Conservation (phyloP, 2,888 invertebrate genomes). For the Polydrusus pterygomalis region DNA sequence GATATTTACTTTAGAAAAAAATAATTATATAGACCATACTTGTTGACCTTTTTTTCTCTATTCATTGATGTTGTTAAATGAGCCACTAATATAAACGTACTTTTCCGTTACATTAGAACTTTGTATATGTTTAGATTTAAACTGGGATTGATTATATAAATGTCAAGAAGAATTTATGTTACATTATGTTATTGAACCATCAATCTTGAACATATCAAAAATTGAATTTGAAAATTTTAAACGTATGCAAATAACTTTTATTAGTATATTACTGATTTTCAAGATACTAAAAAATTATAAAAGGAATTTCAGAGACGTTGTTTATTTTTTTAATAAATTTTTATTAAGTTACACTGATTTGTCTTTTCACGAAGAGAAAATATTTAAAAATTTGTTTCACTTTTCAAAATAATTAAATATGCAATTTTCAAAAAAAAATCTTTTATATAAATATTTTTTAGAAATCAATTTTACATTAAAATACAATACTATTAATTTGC, state of each 20-base stretch:
- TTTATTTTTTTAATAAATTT: constrained; percentile 2
- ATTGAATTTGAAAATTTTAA: constrained; percentile 35
- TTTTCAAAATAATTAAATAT: too few relatives aligned
- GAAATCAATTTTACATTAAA: too few relatives aligned
- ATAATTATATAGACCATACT: too few relatives aligned
- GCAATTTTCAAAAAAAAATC: too few relatives aligned
- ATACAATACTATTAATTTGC: too few relatives aligned
- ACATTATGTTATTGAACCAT: constrained; percentile 40
- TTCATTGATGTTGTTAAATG: background rate
- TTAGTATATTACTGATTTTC: constrained; percentile 22
- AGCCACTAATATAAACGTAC: background rate
- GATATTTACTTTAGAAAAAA: too few relatives aligned
- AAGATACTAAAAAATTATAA: background rate
- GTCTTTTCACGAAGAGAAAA: background rate
- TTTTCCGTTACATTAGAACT: constrained; percentile 23
- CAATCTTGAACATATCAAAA: constrained; percentile 43
- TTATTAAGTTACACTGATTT: background rate
- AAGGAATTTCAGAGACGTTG: constrained; percentile 17
- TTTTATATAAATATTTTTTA: too few relatives aligned
- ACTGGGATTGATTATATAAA: constrained; percentile 41
- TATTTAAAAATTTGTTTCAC: too few relatives aligned
- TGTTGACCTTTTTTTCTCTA: background rate
- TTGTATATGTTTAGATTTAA: constrained; percentile 37
- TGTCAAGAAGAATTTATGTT: constrained; percentile 46
- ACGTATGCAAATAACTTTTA: constrained; percentile 42